These are phyloP conservation scores for Cichlasoma orientale DNA, from an alignment of 2,797 vertebrate genomes.

Conservation along the genomic window DNA sequence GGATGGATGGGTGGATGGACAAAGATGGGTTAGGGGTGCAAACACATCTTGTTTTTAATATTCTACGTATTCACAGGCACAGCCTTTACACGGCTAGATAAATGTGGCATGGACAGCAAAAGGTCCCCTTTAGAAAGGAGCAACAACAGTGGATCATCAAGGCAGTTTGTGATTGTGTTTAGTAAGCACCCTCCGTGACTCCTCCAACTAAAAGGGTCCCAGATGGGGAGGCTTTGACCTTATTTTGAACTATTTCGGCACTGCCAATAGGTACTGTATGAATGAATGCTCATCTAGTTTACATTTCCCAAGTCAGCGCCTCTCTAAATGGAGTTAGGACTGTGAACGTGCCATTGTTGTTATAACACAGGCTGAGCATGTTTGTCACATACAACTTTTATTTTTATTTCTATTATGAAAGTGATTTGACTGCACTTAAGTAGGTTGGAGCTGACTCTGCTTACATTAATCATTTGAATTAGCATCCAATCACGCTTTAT, in stretches of 20 bases:
- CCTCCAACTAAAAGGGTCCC: conserved; percentile 64
- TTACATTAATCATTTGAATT: not conserved
- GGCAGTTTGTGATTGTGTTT: conserved; percentile 74
- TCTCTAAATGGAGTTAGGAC: conserved; percentile 22
- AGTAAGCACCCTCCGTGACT: conserved; percentile 68
- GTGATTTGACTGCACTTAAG: not conserved
- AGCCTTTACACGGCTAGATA: not conserved
- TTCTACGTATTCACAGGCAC: not conserved
- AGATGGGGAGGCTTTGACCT: conserved; percentile 70
- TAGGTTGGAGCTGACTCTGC: not conserved
- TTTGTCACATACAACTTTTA: not conserved
- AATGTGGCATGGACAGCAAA: conserved; percentile 23
- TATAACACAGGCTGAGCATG: conserved; percentile 4
- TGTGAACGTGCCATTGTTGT: not conserved
- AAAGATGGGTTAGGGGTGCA: not conserved
- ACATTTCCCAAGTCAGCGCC: conserved; percentile 34
- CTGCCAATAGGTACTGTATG: conserved; percentile 59
- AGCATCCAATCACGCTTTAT: conserved; percentile 17
- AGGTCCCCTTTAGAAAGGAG: conserved; percentile 33
- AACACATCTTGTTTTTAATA: not conserved
- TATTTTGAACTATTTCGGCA: conserved; percentile 57
- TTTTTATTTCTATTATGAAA: not conserved
- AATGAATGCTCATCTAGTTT: conserved; percentile 51
- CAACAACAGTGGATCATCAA: conserved; percentile 59
- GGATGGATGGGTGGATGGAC: not conserved